These are phyloP conservation scores for Anguilla pacifica DNA, from an alignment of 2,797 vertebrate species.

Conservation along the genomic window DNA sequence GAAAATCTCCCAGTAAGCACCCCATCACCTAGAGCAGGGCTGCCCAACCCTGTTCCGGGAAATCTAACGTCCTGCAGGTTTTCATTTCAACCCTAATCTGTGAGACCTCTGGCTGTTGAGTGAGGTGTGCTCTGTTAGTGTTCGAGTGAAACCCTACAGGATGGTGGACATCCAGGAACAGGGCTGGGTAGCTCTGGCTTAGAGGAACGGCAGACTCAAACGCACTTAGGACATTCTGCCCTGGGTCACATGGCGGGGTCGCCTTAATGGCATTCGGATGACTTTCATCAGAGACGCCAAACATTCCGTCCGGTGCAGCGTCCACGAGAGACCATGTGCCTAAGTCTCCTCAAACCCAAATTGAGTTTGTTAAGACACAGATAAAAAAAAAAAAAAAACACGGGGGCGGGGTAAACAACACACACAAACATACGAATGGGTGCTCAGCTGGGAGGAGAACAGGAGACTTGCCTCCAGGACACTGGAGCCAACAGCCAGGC, in stretches of 20 bases:
- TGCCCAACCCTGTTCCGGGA: not conserved
- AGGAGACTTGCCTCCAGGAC: not conserved
- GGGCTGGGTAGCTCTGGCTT: not conserved
- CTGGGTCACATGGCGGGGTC: conserved; percentile 62
- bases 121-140: too few species aligned
- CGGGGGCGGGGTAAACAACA: not conserved
- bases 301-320: conserved; percentile 40
- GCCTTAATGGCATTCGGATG: conserved; percentile 69
- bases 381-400: conserved; percentile 6
- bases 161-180: not conserved
- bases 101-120: not conserved
- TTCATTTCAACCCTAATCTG: not conserved
- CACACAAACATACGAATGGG: not conserved
- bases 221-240: conserved; percentile 59
- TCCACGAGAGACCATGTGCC: conserved; percentile 22
- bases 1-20: not conserved
- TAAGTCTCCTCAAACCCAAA: conserved; percentile 17
- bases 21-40: too few species aligned
- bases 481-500: not conserved
- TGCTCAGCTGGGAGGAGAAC: not conserved
- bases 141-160: too few species aligned
- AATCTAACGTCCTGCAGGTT: not conserved
- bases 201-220: conserved; percentile 19
- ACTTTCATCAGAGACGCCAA: conserved; percentile 63
- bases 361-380: conserved; percentile 47